Percentiles rank a stretch among this genome's conserved stretches.
Conservation (phyloP, 1,140 invertebrate species). For the Orchestia grillus region DNA sequence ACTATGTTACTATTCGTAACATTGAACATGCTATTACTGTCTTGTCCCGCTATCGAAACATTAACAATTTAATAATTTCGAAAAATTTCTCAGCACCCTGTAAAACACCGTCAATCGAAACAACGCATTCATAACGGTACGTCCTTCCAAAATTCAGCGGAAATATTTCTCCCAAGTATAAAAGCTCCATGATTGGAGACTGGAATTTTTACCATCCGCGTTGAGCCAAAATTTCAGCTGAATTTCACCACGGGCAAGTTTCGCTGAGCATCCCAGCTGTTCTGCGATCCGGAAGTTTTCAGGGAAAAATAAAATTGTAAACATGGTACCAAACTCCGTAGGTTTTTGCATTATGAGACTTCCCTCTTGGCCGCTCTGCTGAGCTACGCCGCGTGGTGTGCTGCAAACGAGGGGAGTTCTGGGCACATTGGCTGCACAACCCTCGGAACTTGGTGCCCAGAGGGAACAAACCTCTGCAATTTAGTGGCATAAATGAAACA, state of each 20-base stretch:
- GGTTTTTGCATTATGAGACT: background rate
- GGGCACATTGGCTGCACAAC: background rate
- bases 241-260: background rate
- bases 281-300: background rate
- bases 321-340: background rate
- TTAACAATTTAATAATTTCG: too few relatives aligned
- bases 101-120: too few relatives aligned
- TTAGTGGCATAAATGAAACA: background rate
- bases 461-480: background rate
- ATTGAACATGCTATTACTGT: too few relatives aligned
- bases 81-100: too few relatives aligned
- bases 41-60: too few relatives aligned
- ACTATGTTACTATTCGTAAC: too few relatives aligned
- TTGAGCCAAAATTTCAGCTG: background rate
- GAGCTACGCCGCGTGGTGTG: background rate
- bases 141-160: too few relatives aligned
- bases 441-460: background rate
- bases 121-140: too few relatives aligned
- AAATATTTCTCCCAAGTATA: background rate
- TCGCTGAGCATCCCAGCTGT: background rate
- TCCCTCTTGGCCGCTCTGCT: background rate
- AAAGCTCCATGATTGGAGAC: background rate
- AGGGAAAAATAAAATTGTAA: background rate
- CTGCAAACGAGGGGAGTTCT: background rate
- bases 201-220: background rate